Evolutionary conservation across 2,888 invertebrate species (phyloP), one percentile per base, ranked within the genome.

Genomic region (Homarus gammarus): DNA sequence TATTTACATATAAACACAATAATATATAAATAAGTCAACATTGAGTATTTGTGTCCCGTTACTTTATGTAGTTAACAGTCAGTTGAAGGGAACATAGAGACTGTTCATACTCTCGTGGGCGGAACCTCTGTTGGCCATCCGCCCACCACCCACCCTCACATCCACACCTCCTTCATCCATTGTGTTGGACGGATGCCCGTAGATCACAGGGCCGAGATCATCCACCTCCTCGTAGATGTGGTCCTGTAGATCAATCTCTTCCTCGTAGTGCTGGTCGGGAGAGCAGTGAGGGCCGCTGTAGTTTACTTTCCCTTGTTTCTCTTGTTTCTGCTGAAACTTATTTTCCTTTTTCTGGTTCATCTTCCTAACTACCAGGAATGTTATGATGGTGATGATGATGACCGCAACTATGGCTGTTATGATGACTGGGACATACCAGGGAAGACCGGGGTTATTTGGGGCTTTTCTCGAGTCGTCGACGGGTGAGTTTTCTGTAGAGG

Each of bases 61-160:
- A n/a, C 12, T 64, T 18, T 70, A 70, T 70, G 0, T 0, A 70
- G 44, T 1, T 12, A 27, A 0, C 22, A 64, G n/a, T 64, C 27
- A 56, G 56, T 3, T 56, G 56, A 56, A 56, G 12, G 15, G 3
- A 22, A 44, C 82, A 40, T 82, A 68, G 68, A 82, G 12, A 33
- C 44, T 83, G 33, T 44, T 83, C 70, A 70, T 44, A 31, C 70
- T 83, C 40, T 68, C 68, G 68, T 82, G 68, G 36, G 64, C 27
- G n/a, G 70, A 83, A 0, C 44, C 49, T 15, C 83, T 40, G 6
- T n/a, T 6, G 0, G 36, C n/a, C 22, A 22, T 8, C 38, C n/a
- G 27, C 38, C 18, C 33, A 15, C 18, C 36, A 15, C 49, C 49
- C 1, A 12, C 49, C 10, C 49, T 49, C 27, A 8, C 36, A 36